Evolutionary conservation across 1,140 invertebrate genomes (phyloP).

Genomic region (Bombus vancouverensis): DNA sequence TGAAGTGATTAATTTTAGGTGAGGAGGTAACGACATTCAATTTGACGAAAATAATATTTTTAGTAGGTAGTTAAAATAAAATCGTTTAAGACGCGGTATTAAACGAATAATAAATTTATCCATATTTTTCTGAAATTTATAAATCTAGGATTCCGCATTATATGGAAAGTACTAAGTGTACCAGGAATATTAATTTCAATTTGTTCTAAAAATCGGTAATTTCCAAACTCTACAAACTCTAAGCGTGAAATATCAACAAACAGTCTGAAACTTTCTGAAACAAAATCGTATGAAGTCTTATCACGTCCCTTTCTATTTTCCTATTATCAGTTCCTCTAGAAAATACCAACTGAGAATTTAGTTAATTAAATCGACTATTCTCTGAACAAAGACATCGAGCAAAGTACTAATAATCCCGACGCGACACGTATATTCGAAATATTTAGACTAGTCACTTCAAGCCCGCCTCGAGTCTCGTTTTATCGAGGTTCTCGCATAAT

Average conservation of each 20-base stretch:
- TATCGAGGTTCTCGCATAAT: conserved; percentile 32
- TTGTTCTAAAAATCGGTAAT: neutral
- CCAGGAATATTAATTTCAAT: no score
- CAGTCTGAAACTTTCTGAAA: neutral
- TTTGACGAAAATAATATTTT: neutral
- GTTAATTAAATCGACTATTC: neutral
- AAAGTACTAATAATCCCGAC: neutral
- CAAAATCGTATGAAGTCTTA: neutral
- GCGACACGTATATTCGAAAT: neutral
- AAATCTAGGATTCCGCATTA: no score
- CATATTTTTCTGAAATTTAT: no score
- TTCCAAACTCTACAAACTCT: neutral
- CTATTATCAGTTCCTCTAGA: neutral
- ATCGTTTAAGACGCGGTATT: neutral
- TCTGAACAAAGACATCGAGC: no score
- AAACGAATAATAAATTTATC: no score
- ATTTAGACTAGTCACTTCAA: conserved; percentile 20
- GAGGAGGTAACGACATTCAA: neutral
- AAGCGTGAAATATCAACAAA: neutral
- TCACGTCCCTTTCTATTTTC: neutral
- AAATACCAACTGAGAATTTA: neutral
- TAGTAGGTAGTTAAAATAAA: neutral
- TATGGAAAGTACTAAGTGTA: no score
- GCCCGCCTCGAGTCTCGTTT: neutral
- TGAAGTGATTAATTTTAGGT: neutral